Evolutionary conservation across 2,797 vertebrate species (phyloP).

Genomic region (Serranus cabrilla): DNA sequence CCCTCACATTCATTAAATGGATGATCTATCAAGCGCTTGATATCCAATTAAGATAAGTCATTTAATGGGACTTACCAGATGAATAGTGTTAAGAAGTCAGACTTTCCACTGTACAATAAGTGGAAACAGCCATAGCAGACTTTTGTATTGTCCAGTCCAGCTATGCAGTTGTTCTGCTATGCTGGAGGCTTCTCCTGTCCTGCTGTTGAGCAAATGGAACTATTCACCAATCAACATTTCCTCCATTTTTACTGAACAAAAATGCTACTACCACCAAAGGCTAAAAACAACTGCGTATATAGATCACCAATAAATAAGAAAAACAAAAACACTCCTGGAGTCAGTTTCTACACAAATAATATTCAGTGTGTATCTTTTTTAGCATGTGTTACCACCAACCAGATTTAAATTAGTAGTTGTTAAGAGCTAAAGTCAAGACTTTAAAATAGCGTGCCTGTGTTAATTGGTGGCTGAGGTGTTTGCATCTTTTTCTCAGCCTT

Average conservation of each 20-base stretch:
- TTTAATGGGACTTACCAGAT: conserved; percentile 45
- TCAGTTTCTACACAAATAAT: conserved; percentile 29
- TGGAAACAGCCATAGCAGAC: conserved; percentile 32
- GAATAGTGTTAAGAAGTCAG: conserved; percentile 46
- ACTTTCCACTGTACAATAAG: conserved; percentile 28
- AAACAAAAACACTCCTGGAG: not conserved
- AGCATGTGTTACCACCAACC: conserved; percentile 38
- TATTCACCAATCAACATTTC: conserved; percentile 17
- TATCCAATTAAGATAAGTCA: conserved; percentile 73
- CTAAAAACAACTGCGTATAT: conserved; percentile 2
- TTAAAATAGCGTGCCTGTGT: conserved; percentile 63
- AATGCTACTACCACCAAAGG: not conserved
- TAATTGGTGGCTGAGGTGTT: conserved; percentile 73
- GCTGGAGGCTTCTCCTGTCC: conserved; percentile 11
- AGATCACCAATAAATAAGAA: conserved; percentile 6
- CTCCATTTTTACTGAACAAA: conserved; percentile 4
- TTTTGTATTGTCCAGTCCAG: conserved; percentile 32
- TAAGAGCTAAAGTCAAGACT: conserved; percentile 71
- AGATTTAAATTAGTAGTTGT: conserved; percentile 65
- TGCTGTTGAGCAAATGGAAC: conserved; percentile 41
- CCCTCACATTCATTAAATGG: conserved; percentile 65
- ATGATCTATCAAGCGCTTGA: conserved; percentile 63
- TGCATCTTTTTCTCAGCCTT: conserved; percentile 49
- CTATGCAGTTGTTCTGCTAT: conserved; percentile 4
- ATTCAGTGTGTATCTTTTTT: conserved; percentile 16